Evolutionary conservation across 2,113 vertebrate genomes (phyloP).

Genomic region (Pitta sordida): DNA sequence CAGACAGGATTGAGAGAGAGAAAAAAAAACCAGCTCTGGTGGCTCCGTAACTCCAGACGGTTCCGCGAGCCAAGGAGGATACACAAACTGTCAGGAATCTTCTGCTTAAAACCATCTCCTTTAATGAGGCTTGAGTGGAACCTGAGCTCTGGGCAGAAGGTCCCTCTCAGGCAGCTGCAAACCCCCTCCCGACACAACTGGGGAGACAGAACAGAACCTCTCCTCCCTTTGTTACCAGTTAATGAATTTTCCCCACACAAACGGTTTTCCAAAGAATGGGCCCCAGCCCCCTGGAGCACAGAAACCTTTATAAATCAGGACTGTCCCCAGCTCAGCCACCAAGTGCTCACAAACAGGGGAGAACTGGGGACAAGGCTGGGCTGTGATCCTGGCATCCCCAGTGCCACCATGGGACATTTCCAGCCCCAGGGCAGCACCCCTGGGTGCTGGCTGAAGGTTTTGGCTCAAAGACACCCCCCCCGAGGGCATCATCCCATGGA

Average conservation of each 20-base stretch:
- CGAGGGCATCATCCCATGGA: fast-evolving
- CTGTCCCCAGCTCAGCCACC: neutral
- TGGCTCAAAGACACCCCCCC: no score
- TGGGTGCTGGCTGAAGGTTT: no score
- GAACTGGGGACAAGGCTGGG: neutral
- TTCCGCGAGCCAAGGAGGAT: neutral
- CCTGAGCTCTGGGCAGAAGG: neutral
- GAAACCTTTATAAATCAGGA: neutral
- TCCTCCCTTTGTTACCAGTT: neutral
- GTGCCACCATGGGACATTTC: fast-evolving
- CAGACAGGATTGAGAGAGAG: neutral
- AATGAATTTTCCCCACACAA: neutral
- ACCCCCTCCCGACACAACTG: neutral
- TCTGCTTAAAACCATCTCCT: neutral
- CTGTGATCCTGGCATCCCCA: fast-evolving
- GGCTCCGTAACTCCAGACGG: neutral
- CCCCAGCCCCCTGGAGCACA: neutral
- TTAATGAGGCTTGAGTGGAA: neutral
- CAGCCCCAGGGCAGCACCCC: neutral
- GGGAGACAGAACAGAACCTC: neutral
- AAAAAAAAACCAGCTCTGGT: neutral
- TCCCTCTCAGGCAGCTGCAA: neutral
- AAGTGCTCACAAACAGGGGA: neutral
- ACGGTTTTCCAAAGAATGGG: neutral
- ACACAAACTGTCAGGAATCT: conserved; percentile 11